Base-by-base conservation (phyloP, 2,113 vertebrate species). In the Heliornis fulica region DNA sequence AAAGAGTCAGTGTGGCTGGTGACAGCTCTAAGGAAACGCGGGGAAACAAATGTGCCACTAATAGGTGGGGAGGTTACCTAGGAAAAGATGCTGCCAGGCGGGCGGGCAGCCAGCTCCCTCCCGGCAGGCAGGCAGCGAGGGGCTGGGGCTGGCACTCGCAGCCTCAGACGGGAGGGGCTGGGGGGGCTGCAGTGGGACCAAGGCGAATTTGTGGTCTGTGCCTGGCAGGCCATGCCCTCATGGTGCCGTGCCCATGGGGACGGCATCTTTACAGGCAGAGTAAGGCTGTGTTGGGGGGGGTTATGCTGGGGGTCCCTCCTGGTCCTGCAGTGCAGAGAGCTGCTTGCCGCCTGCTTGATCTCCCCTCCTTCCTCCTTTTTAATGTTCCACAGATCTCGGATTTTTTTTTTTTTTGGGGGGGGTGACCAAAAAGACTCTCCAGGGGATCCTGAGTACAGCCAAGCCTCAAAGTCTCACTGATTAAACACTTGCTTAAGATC, bases 61-160 rank as follows among this genome's bases (percentile, higher is more conserved):
- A 97, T 97, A 96, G 95, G 96, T 97, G 89, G 96, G 96, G 96
- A 96, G 96, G 97, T 93, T 94, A 95, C 96, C 96, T 80, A 91
- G 94, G 91, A 66, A 65, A 93, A 87, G 93, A 90, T 84, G 85
- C 87, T 91, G 93, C 93, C 69, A 21, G 87, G 89, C 71, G 1
- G 78, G 83, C 22, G 7, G 95, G 69, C 45, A 0, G 91, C 76
- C 59, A 71, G 57, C 46, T 89, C 86, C 63, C 34, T 79, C 50
- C 38, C 26, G 75, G 80, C 71, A 92, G 89, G 66, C 91, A 79
- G 91, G 71, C 21, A 0, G 66, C 2, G 2, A 36, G 83, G 63
- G 83, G 38, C 31, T 83, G 65, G 40, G 69, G 8, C 68, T 69
- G 93, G 68, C 81, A 81, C 65, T 60, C 45, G 36, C 4, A 0